These are phyloP conservation scores for Albula goreensis DNA, from an alignment of 2,113 vertebrate genomes.

Conservation along the genomic window DNA sequence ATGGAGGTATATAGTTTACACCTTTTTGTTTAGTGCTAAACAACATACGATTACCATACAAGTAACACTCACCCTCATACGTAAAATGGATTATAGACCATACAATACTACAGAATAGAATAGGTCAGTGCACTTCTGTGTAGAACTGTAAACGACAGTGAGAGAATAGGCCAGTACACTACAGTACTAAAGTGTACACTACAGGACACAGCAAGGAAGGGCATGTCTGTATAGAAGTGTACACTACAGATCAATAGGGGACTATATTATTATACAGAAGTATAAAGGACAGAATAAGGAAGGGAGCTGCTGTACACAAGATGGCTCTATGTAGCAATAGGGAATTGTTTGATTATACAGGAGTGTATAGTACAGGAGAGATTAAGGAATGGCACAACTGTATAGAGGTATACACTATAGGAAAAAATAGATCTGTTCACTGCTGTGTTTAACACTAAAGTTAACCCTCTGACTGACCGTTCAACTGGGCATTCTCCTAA, in stretches of 20 bases:
- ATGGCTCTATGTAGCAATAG: neutral
- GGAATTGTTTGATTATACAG: neutral
- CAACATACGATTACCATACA: neutral
- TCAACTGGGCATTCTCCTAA: neutral
- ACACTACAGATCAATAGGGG: neutral
- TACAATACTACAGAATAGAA: neutral
- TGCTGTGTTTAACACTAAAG: neutral
- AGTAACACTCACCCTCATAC: neutral
- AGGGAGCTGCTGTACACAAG: neutral
- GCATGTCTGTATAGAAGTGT: neutral
- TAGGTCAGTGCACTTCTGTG: neutral
- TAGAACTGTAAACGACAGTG: no score
- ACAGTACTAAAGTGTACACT: neutral
- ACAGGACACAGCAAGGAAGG: neutral
- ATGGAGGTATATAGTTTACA: neutral
- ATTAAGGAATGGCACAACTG: neutral
- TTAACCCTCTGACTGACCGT: neutral
- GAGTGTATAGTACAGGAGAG: neutral
- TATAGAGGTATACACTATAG: neutral
- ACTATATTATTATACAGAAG: neutral
- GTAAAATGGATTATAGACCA: neutral
- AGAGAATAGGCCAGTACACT: neutral
- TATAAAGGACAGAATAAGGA: neutral
- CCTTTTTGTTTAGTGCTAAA: neutral
- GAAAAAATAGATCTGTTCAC: neutral